Evolutionary conservation across 2,797 vertebrate genomes (phyloP).

Genomic region (Neomorphus geoffroyi): DNA sequence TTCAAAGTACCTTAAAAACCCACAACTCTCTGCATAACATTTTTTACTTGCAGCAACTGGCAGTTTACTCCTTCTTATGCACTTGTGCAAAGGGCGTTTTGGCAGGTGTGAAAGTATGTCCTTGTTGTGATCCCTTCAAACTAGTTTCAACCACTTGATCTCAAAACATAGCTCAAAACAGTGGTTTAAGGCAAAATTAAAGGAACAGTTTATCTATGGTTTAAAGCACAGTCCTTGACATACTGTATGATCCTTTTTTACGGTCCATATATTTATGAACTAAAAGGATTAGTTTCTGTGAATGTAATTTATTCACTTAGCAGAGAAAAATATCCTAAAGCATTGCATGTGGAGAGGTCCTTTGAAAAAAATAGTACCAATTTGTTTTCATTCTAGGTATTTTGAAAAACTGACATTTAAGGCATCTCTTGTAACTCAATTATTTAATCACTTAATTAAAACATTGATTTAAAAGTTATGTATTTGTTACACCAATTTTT

Average conservation of each 20-base stretch:
- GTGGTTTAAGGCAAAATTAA: too few species aligned
- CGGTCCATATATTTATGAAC: neutral
- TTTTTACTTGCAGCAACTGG: neutral
- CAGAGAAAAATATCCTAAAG: neutral
- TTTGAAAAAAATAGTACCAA: neutral
- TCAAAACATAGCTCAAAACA: too few species aligned
- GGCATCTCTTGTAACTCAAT: neutral
- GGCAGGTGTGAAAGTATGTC: too few species aligned
- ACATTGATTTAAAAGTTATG: neutral
- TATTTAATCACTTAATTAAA: neutral
- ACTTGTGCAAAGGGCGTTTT: too few species aligned
- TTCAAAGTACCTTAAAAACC: neutral
- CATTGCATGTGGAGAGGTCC: neutral
- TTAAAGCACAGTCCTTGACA: too few species aligned
- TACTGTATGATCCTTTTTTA: neutral
- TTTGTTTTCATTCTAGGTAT: neutral
- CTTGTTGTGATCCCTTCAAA: too few species aligned
- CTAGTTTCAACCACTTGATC: too few species aligned
- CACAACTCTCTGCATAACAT: neutral
- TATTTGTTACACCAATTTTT: neutral
- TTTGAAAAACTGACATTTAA: neutral
- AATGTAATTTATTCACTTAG: neutral
- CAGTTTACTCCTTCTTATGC: too few species aligned
- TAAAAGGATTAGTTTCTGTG: neutral
- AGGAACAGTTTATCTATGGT: too few species aligned